A percentile compares a stretch with the other conserved stretches of the same genome.
phyloP scores from a whole-genome alignment of 1,140 invertebrate species.

The Bilobella aurantiaca region DNA sequence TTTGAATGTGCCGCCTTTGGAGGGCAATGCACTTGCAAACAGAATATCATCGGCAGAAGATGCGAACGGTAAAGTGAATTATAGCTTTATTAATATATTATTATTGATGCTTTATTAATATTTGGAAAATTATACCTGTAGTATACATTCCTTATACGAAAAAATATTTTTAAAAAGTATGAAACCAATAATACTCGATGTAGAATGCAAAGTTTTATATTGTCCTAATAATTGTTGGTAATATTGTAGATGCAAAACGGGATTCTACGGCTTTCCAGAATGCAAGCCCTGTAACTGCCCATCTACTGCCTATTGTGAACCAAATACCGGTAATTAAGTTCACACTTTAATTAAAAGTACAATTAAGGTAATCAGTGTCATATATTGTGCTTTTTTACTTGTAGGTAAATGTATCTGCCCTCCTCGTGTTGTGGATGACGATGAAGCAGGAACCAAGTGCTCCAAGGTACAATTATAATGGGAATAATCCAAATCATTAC shows the following conservation, averaged over 20 bases:
- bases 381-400: constrained; percentile 12
- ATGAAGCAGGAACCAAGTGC: constrained; percentile 47
- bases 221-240: too few relatives aligned
- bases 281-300: constrained; percentile 81
- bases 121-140: too few relatives aligned
- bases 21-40: constrained; percentile 87
- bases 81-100: too few relatives aligned
- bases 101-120: too few relatives aligned
- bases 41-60: constrained; percentile 83
- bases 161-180: too few relatives aligned
- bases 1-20: constrained; percentile 85
- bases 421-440: constrained; percentile 48
- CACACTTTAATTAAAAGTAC: too few relatives aligned
- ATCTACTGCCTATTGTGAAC: constrained; percentile 66
- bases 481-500: not conserved
- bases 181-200: too few relatives aligned
- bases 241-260: constrained; percentile 62
- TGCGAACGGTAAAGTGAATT: constrained; percentile 60
- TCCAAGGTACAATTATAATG: not conserved
- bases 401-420: constrained; percentile 52
- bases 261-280: constrained; percentile 89
- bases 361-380: not conserved
- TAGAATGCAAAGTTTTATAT: too few relatives aligned
- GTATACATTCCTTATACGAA: too few relatives aligned
- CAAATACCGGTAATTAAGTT: constrained; percentile 53